Base-by-base conservation (phyloP, 2,113 vertebrate genomes). In the Tachuris rubrigastra region DNA sequence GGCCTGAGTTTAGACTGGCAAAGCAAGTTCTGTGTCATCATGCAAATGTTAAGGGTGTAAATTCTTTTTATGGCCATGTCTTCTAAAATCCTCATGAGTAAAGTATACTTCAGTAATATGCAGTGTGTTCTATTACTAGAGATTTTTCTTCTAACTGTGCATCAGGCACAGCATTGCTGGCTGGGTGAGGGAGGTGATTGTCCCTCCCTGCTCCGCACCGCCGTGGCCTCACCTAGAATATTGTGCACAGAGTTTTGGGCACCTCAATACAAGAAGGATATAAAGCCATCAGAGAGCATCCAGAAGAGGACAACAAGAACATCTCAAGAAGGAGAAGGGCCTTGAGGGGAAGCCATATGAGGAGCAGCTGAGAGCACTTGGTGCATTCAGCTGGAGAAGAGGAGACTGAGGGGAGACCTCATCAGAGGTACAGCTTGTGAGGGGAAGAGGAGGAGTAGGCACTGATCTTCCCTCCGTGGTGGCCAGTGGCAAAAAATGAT, bases 371-470 rank as follows among this genome's bases (percentile, higher is more conserved):
- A 80, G 67, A 17, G 1, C 6, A 0, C 31, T 19, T 31, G 59
- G 6, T 42, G 3, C 27, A 35, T 5, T 37, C 85, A 65, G 35
- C 59, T 50, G 58, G 50, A 41, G 39, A 41, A 41, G n/a, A 86
- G 46, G 16, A 56, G 76, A 2, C 75, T 31, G 49, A 80, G 75
- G 17, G 14, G 6, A 80, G 25, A 12, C 5, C 42, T 73, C 67
- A 5, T 0, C 65, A 67, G 67, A 31, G 42, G 5, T 3, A 27
- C 42, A 58, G 0, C 25, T 49, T 21, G 1, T 14, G 49, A 56
- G 85, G 25, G 55, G 7, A 8, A 65, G n/a, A 63, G 75, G 12
- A 79, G 66, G 49, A 58, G 30, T 76, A 80, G 75, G 31, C 58
- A 10, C 76, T 12, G 76, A 73, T 22, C 67, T 44, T 50, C 65